A percentile compares a stretch with the other conserved stretches of the same genome.
Evolutionary conservation across 2,113 vertebrate species (phyloP).

Genomic region (Osmerus eperlanus): DNA sequence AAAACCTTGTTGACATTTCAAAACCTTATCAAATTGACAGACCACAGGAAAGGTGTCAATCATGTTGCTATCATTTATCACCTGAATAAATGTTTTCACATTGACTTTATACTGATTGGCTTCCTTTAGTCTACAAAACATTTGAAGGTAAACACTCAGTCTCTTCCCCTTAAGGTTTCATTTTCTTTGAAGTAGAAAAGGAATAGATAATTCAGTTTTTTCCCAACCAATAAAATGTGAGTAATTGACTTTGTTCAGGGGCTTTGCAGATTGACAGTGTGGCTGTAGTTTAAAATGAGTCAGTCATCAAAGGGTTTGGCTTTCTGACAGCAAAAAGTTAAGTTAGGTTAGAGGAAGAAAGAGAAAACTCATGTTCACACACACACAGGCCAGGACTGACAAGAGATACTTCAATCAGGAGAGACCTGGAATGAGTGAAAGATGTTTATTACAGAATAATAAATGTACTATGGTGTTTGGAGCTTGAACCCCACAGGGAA

Average conservation of each 20-base stretch:
- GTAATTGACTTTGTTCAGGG: conserved; percentile 20
- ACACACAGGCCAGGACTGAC: too few species aligned
- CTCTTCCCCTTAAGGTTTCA: not conserved
- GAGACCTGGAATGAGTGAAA: too few species aligned
- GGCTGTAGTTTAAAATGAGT: conserved; percentile 16
- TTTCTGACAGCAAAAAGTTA: too few species aligned
- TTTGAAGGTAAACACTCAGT: conserved; percentile 21
- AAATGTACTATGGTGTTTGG: too few species aligned
- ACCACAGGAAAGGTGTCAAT: not conserved
- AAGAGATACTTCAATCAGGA: too few species aligned
- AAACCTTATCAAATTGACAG: not conserved
- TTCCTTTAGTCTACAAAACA: not conserved
- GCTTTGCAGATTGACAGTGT: not conserved
- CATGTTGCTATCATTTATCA: not conserved
- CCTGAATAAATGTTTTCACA: not conserved
- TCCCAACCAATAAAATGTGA: conserved; percentile 4
- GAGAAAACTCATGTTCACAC: not conserved
- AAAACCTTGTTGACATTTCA: not conserved
- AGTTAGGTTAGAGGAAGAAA: not conserved
- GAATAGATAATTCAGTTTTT: conserved; percentile 12
- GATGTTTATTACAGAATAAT: too few species aligned
- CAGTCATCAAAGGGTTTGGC: conserved; percentile 18
- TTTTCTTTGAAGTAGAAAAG: conserved; percentile 35
- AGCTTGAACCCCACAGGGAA: too few species aligned
- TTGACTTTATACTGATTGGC: not conserved